phyloP scores from a whole-genome alignment of 2,888 invertebrate genomes.

The Phasia obesa region DNA sequence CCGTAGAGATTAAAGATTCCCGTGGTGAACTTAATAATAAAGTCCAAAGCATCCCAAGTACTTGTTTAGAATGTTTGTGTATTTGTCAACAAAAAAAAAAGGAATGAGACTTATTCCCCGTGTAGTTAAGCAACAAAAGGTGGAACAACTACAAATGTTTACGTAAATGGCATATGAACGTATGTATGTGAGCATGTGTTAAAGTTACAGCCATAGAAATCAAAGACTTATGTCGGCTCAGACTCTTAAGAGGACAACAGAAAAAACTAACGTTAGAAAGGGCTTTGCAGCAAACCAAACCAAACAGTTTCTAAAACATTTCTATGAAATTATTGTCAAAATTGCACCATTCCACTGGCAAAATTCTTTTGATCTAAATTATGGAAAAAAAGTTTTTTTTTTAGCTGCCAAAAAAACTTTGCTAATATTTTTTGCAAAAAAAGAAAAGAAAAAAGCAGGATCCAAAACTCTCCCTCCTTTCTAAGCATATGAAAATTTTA shows the following conservation, averaged over 20 bases:
- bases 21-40: slow-evolving; percentile 82
- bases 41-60: slow-evolving; percentile 59
- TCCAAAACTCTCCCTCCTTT: slow-evolving; percentile 17
- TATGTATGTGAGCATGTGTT: slow-evolving; percentile 13
- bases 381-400: slow-evolving; percentile 28
- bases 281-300: background rate
- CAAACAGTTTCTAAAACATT: slow-evolving; percentile 8
- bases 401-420: slow-evolving; percentile 48
- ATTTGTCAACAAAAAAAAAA: slow-evolving; percentile 2
- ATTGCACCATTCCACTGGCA: slow-evolving; percentile 1
- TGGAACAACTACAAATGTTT: slow-evolving; percentile 36
- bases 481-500: slow-evolving; percentile 42
- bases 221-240: slow-evolving; percentile 69
- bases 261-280: slow-evolving; percentile 28
- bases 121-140: slow-evolving; percentile 37
- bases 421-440: slow-evolving; percentile 30
- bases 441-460: slow-evolving; percentile 8
- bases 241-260: slow-evolving; percentile 63
- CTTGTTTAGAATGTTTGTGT: background rate
- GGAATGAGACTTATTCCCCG: slow-evolving; percentile 17
- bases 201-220: slow-evolving; percentile 43
- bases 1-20: slow-evolving; percentile 81
- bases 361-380: background rate
- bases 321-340: slow-evolving; percentile 25
- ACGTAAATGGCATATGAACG: background rate